phyloP scores from a whole-genome alignment of 1,140 invertebrate species.

The Brachionus manjavacas region DNA sequence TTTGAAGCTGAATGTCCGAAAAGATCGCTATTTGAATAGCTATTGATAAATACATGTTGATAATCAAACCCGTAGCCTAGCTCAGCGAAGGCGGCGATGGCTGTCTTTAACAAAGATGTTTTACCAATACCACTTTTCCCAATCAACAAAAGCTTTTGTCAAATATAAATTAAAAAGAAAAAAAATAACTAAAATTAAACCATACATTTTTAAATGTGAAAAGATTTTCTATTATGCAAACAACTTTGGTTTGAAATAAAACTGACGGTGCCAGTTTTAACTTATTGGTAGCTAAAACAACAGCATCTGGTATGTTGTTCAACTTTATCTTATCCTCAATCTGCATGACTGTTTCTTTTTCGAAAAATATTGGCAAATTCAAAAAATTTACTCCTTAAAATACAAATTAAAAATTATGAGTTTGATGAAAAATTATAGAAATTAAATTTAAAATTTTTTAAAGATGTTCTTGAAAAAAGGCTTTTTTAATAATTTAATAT shows the following conservation, averaged over 20 bases:
- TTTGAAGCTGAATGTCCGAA: constrained; percentile 2
- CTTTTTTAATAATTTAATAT: too few relatives aligned
- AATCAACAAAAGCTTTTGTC: not conserved
- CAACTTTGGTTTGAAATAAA: constrained; percentile 24
- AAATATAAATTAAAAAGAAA: not conserved
- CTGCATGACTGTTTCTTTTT: constrained; percentile 17
- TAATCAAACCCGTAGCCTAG: constrained; percentile 3
- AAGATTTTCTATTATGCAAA: constrained; percentile 17
- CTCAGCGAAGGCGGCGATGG: not conserved
- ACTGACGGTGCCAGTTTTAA: constrained; percentile 12
- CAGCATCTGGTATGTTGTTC: constrained; percentile 1
- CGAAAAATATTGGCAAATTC: constrained; percentile 3
- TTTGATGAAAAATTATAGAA: too few relatives aligned
- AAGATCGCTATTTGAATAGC: not conserved
- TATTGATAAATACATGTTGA: constrained; percentile 22
- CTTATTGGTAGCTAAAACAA: not conserved
- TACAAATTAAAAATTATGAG: not conserved
- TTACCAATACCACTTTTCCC: constrained; percentile 36
- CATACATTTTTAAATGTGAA: constrained; percentile 33
- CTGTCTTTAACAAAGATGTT: constrained; percentile 25
- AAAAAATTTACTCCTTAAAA: not conserved
- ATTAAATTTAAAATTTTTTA: too few relatives aligned
- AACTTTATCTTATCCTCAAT: constrained; percentile 25
- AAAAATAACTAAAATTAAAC: not conserved
- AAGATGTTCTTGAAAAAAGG: too few relatives aligned